A percentile compares a stretch with the other conserved stretches of the same genome.
Evolutionary conservation across 2,797 vertebrate genomes (phyloP).

Genomic region (Fistularia tabacaria): DNA sequence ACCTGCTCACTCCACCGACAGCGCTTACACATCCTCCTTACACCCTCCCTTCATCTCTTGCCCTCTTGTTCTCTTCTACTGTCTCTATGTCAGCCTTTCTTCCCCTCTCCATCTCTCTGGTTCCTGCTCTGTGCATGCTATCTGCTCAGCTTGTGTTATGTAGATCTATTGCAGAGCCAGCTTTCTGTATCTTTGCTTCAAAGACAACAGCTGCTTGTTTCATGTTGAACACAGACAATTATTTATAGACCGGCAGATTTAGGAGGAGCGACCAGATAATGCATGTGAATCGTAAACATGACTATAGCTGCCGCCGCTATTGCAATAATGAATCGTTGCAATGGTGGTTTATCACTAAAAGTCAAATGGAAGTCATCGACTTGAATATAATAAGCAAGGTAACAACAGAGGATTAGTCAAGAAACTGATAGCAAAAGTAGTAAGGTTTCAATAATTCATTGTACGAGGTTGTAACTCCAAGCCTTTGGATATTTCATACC

Average conservation of each 20-base stretch:
- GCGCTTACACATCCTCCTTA: conserved; percentile 34
- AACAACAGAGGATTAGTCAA: conserved; percentile 34
- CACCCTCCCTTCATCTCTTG: conserved; percentile 28
- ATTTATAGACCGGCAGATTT: conserved; percentile 41
- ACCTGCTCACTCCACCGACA: conserved; percentile 52
- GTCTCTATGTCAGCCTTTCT: conserved; percentile 11
- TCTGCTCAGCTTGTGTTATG: conserved; percentile 19
- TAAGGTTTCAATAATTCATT: conserved; percentile 65
- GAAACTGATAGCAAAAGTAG: conserved; percentile 45
- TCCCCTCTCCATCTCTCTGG: conserved; percentile 10
- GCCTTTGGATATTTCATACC: conserved; percentile 62
- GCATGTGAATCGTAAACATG: conserved; percentile 37
- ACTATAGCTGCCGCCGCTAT: background rate
- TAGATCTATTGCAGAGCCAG: conserved; percentile 27
- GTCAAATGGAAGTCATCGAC: conserved; percentile 44
- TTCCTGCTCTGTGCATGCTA: conserved; percentile 10
- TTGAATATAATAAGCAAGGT: conserved; percentile 23
- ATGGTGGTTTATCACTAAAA: conserved; percentile 32
- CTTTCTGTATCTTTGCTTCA: conserved; percentile 40
- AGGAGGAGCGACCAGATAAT: conserved; percentile 21
- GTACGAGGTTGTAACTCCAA: conserved; percentile 62
- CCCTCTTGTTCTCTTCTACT: conserved; percentile 6
- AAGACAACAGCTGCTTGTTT: conserved; percentile 61
- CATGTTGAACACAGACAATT: conserved; percentile 44
- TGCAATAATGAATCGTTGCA: too few relatives aligned